phyloP scores from a whole-genome alignment of 92 coral and sea anemone species.

The Montipora capitata region DNA sequence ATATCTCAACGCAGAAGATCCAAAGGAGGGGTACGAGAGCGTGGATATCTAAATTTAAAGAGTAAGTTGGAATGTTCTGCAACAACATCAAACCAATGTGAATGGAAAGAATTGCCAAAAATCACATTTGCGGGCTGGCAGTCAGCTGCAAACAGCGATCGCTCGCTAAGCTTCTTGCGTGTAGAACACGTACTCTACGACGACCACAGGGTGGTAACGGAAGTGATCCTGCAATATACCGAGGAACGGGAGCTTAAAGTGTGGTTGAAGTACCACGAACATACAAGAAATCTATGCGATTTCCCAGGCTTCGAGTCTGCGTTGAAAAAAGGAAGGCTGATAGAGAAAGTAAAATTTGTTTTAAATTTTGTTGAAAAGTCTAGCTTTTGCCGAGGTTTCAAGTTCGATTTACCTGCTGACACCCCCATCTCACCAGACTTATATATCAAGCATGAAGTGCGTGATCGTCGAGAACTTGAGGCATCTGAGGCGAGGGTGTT shows the following conservation, averaged over 20 bases:
- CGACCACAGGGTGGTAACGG: slow-evolving; percentile 37
- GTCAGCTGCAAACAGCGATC: slow-evolving; percentile 1
- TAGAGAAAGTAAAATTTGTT: background rate
- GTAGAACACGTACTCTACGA: slow-evolving; percentile 30
- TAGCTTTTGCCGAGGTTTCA: slow-evolving; percentile 4
- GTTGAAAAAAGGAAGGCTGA: background rate
- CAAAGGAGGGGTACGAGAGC: slow-evolving; percentile 2
- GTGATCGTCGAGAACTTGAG: slow-evolving; percentile 8
- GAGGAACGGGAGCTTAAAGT: background rate
- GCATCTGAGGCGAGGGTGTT: slow-evolving; percentile 12
- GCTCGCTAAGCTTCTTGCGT: slow-evolving; percentile 28
- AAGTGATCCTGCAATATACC: slow-evolving; percentile 12
- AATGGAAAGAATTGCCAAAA: background rate
- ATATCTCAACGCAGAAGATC: slow-evolving; percentile 20
- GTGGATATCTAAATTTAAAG: slow-evolving; percentile 10
- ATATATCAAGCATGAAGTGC: background rate
- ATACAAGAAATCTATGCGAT: slow-evolving; percentile 2
- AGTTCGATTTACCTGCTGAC: slow-evolving; percentile 9
- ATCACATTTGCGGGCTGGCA: slow-evolving; percentile 1
- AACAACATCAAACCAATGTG: background rate
- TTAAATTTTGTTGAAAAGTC: slow-evolving; percentile 25
- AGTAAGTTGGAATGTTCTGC: background rate
- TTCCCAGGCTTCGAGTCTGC: slow-evolving; percentile 2
- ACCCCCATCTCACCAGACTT: slow-evolving; percentile 6
- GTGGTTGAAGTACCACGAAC: slow-evolving; percentile 18